Evolutionary conservation across 1,140 invertebrate genomes (phyloP).

Genomic region (Diploscapter pachys): DNA sequence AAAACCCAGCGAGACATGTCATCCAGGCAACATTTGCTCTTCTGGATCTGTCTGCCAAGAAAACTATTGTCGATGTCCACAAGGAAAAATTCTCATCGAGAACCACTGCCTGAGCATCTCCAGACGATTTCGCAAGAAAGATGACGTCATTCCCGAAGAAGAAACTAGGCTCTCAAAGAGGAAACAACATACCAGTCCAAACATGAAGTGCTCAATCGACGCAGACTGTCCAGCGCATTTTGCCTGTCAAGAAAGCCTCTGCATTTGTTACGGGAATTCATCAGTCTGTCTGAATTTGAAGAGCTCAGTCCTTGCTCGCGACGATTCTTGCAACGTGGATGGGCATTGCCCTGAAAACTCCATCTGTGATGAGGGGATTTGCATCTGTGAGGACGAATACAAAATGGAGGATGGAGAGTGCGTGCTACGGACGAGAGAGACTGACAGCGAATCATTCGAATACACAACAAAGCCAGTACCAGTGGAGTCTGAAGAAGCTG

Average conservation of each 20-base stretch:
- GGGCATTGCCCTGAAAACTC: conserved; percentile 33
- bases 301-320: conserved; percentile 2
- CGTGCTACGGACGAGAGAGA: conserved; percentile 13
- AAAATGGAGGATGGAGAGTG: conserved; percentile 15
- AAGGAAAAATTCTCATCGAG: conserved; percentile 14
- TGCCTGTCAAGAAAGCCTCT: conserved; percentile 6
- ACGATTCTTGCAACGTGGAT: conserved; percentile 12
- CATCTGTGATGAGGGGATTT: conserved; percentile 34
- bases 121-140: background rate
- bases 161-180: background rate
- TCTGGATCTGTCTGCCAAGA: conserved; percentile 14
- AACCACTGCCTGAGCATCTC: conserved; percentile 38
- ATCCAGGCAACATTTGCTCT: conserved; percentile 7
- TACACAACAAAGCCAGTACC: background rate
- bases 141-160: conserved; percentile 1
- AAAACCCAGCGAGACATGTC: background rate
- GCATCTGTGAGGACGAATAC: conserved; percentile 34
- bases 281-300: conserved; percentile 12
- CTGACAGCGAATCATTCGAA: background rate
- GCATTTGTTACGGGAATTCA: conserved; percentile 3
- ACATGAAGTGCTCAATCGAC: background rate
- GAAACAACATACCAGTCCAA: background rate
- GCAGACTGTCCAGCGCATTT: conserved; percentile 8
- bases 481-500: background rate
- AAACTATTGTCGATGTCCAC: conserved; percentile 32